Conservation (phyloP, 37 sponge, comb jelly and placozoan species). For the Spongia lamella region DNA sequence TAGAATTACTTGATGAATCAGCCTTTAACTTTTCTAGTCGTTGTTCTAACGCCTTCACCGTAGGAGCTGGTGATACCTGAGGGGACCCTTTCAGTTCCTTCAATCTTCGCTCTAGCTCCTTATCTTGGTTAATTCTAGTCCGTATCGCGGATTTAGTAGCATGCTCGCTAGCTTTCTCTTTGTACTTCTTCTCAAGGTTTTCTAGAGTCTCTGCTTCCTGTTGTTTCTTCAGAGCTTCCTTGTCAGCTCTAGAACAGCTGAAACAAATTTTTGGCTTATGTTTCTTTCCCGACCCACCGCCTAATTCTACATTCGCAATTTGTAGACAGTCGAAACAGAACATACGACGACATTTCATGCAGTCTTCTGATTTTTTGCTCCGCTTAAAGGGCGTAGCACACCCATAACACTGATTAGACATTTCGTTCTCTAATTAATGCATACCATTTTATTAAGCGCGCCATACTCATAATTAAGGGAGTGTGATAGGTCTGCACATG, state of each 20-base stretch:
- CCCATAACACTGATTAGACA: conserved; percentile 63
- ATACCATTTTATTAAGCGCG: too few species aligned
- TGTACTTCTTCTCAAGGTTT: conserved; percentile 70
- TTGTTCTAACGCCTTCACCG: conserved; percentile 13
- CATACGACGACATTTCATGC: conserved; percentile 57
- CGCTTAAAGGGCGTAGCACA: conserved; percentile 71
- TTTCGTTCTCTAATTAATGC: background rate
- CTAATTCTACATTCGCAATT: too few species aligned
- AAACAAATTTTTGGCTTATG: background rate
- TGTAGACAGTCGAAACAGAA: conserved; percentile 66
- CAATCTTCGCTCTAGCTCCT: conserved; percentile 5
- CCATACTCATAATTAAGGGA: too few species aligned
- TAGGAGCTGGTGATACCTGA: background rate
- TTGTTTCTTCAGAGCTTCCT: background rate
- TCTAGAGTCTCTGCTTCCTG: conserved; percentile 65
- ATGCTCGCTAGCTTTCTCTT: conserved; percentile 41
- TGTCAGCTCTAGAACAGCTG: background rate
- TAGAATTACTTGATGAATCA: too few species aligned
- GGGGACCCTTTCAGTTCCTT: conserved; percentile 33
- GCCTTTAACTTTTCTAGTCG: conserved; percentile 31
- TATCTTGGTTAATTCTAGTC: background rate
- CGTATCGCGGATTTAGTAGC: background rate
- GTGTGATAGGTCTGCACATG: too few species aligned
- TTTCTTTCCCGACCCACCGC: too few species aligned
- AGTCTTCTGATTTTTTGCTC: conserved; percentile 46